Base-by-base conservation (phyloP, 2,113 vertebrate genomes). In the Centrocercus urophasianus region DNA sequence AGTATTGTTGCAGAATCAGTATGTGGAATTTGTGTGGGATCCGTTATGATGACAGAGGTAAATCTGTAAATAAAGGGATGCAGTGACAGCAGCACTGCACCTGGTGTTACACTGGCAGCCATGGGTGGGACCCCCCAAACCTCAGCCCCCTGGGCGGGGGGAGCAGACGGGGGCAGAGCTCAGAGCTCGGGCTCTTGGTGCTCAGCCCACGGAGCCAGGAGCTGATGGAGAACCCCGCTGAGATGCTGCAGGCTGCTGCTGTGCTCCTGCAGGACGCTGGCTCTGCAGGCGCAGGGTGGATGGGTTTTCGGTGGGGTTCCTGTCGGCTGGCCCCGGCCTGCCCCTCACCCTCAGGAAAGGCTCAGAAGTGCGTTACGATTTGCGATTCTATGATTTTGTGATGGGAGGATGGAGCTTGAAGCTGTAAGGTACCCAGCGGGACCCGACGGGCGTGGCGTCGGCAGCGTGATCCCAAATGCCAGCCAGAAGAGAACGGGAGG, bases 1-100 rank as follows among this genome's bases (percentile, higher is more conserved):
- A 86, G 91, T 3, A 50, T 86, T 86, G 95, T 95, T 63, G 14
- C 4, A 10, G 90, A 91, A 72, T 73, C 0, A 10, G 69, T 48
- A 8, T 8, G 61, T 45, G 91, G 89, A 84, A 94, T 96, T 97
- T 65, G 79, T 94, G 90, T 75, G 1, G 90, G 70, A 83, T 88
- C 63, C 59, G 2, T 96, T 97, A 28, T 28, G 61, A 43, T 36
- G 73, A 85, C 83, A 86, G 57, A 38, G 75, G 86, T 69, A 86
- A 70, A 91, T 1, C 79, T 90, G 59, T 93, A 88, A 95, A 96
- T 95, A 91, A 96, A 91, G 40, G 0, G 25, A 38, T 48, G 93
- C 88, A 13, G 64, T 10, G 74, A 52, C 71, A 71, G 86, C 75
- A 36, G 76, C 77, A 4, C 79, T 76, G 13, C 91, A 48, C 42